Evolutionary conservation across 2,888 invertebrate genomes (phyloP).

Genomic region (Beris morrisii): DNA sequence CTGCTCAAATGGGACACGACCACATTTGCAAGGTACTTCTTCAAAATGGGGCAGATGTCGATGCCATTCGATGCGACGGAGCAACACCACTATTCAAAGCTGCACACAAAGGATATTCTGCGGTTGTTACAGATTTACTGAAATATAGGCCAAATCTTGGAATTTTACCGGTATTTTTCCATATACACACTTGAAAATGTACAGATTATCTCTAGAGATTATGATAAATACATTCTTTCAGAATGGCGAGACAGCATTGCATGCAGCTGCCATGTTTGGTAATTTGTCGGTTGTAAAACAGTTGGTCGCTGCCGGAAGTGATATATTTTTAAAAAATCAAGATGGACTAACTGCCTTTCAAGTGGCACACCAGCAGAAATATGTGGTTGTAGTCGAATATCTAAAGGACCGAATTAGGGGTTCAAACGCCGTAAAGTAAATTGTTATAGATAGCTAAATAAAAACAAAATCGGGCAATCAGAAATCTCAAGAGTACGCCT

Average conservation of each 20-base stretch:
- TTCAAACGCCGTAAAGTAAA: slow-evolving; percentile 5
- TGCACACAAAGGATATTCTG: slow-evolving; percentile 89
- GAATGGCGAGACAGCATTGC: slow-evolving; percentile 91
- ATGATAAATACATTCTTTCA: slow-evolving; percentile 53
- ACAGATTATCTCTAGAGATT: slow-evolving; percentile 42
- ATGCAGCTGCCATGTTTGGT: slow-evolving; percentile 89
- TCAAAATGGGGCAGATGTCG: slow-evolving; percentile 76
- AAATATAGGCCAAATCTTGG: slow-evolving; percentile 80
- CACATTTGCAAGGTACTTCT: slow-evolving; percentile 76
- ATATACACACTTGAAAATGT: no score
- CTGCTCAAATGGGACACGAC: slow-evolving; percentile 92
- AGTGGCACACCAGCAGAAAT: slow-evolving; percentile 61
- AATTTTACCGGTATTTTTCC: slow-evolving; percentile 69
- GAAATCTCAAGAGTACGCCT: no score
- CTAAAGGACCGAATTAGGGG: slow-evolving; percentile 46
- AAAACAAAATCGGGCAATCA: neutral
- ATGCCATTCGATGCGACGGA: slow-evolving; percentile 83
- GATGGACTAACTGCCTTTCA: slow-evolving; percentile 70
- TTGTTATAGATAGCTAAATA: neutral
- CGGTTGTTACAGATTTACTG: slow-evolving; percentile 81
- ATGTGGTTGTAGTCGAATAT: slow-evolving; percentile 53
- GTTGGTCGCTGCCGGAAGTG: slow-evolving; percentile 70
- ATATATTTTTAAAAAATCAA: slow-evolving; percentile 70
- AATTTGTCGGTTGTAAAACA: slow-evolving; percentile 78
- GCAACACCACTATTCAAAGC: slow-evolving; percentile 94